Percentiles rank a stretch among this genome's conserved stretches.
These are phyloP conservation scores for Rutpela maculata DNA, from an alignment of 2,888 invertebrate species.

Conservation along the genomic window DNA sequence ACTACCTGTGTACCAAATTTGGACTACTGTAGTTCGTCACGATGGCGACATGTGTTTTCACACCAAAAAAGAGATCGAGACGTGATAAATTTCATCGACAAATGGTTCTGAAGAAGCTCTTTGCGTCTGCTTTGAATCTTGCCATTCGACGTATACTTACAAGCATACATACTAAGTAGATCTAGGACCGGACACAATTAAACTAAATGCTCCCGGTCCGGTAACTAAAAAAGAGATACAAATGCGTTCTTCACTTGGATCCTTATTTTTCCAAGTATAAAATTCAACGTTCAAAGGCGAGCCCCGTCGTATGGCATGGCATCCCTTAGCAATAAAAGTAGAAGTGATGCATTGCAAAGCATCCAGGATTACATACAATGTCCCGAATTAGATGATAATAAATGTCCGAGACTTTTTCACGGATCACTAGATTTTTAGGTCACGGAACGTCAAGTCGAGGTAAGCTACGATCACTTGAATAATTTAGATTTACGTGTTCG, in stretches of 20 bases:
- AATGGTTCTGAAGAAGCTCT: too few species aligned
- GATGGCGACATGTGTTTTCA: too few species aligned
- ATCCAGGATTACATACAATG: background rate
- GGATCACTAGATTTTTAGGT: slow-evolving; percentile 29
- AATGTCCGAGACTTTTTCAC: slow-evolving; percentile 25
- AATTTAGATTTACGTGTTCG: slow-evolving; percentile 32
- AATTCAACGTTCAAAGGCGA: slow-evolving; percentile 17
- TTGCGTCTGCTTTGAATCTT: too few species aligned
- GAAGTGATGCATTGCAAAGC: slow-evolving; percentile 18
- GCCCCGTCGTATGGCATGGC: background rate
- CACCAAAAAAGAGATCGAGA: too few species aligned
- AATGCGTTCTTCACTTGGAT: background rate
- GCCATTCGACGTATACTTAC: too few species aligned
- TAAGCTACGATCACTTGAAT: slow-evolving; percentile 29
- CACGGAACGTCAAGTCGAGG: slow-evolving; percentile 16
- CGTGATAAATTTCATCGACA: too few species aligned
- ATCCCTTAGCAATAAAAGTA: slow-evolving; percentile 8
- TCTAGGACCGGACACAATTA: background rate
- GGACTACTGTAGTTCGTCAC: too few species aligned
- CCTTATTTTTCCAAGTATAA: background rate
- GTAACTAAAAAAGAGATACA: slow-evolving; percentile 14
- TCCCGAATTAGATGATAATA: slow-evolving; percentile 20
- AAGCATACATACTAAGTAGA: background rate
- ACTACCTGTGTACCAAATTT: too few species aligned
- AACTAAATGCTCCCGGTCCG: background rate